A percentile compares a stretch with the other conserved stretches of the same genome.
phyloP scores from a whole-genome alignment of 2,797 vertebrate species.

The Philypnodon macrostomus region DNA sequence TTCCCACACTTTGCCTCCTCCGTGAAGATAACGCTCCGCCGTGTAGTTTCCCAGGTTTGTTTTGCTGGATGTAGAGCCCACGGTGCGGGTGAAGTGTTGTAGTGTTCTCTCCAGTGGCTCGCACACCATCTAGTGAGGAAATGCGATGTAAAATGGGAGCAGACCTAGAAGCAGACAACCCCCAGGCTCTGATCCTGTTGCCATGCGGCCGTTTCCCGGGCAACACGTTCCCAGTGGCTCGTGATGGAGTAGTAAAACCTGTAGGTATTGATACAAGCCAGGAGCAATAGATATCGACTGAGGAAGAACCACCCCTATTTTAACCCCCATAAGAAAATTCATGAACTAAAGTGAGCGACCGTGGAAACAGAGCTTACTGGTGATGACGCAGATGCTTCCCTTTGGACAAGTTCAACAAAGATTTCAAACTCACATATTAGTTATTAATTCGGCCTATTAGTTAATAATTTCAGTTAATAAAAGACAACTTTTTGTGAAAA shows the following conservation, averaged over 20 bases:
- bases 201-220: slow-evolving; percentile 99
- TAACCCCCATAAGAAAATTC: slow-evolving; percentile 45
- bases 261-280: slow-evolving; percentile 71
- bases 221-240: slow-evolving; percentile 89
- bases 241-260: slow-evolving; percentile 79
- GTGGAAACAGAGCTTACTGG: slow-evolving; percentile 27
- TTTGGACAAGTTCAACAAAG: slow-evolving; percentile 26
- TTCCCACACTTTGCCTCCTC: slow-evolving; percentile 65
- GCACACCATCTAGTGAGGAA: slow-evolving; percentile 93
- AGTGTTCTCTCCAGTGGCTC: slow-evolving; percentile 82
- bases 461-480: no score
- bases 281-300: slow-evolving; percentile 67
- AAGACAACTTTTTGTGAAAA: no score
- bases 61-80: slow-evolving; percentile 68
- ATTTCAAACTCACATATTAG: slow-evolving; percentile 3
- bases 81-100: slow-evolving; percentile 75
- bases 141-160: slow-evolving; percentile 87
- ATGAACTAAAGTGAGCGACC: slow-evolving; percentile 38
- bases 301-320: slow-evolving; percentile 46
- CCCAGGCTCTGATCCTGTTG: slow-evolving; percentile 96
- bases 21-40: slow-evolving; percentile 56
- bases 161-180: slow-evolving; percentile 85
- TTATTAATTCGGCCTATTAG: no score
- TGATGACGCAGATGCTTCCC: slow-evolving; percentile 37
- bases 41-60: slow-evolving; percentile 70